phyloP scores from a whole-genome alignment of 2,113 vertebrate species.

The Merops nubicus region DNA sequence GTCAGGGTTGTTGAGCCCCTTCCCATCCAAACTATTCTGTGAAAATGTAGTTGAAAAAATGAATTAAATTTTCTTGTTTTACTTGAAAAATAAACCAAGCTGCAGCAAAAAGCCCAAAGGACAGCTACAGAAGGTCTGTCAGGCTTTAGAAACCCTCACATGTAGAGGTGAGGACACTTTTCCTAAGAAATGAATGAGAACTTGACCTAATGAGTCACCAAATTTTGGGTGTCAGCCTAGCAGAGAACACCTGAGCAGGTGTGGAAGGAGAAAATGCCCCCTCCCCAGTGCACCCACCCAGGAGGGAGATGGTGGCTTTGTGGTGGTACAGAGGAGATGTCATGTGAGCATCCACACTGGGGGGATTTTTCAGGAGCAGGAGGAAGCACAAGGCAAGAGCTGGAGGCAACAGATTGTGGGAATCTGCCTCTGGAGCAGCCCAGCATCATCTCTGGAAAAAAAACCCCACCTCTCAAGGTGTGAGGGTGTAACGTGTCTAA shows the following conservation, averaged over 20 bases:
- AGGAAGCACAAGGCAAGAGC: not conserved
- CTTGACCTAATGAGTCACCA: not conserved
- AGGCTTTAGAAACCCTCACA: too few relatives aligned
- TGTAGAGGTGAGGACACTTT: not conserved
- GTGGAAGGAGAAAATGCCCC: not conserved
- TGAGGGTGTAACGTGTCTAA: accelerated
- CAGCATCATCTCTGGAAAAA: not conserved
- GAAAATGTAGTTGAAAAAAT: too few relatives aligned
- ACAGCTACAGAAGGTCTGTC: not conserved
- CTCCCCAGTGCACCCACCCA: too few relatives aligned
- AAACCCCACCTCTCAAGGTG: not conserved
- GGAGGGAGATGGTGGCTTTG: accelerated
- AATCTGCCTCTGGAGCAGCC: not conserved
- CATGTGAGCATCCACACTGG: not conserved
- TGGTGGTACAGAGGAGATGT: not conserved
- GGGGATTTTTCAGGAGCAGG: not conserved
- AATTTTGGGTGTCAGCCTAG: accelerated
- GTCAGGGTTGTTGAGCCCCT: too few relatives aligned
- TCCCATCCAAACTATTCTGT: too few relatives aligned
- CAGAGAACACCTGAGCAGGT: not conserved
- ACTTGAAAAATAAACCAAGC: not conserved
- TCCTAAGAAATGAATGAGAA: not conserved
- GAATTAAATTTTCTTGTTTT: too few relatives aligned
- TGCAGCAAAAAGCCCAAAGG: not conserved
- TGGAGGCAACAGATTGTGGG: not conserved